These are phyloP conservation scores for Papilio protenor DNA, from an alignment of 2,888 invertebrate species.

Conservation along the genomic window DNA sequence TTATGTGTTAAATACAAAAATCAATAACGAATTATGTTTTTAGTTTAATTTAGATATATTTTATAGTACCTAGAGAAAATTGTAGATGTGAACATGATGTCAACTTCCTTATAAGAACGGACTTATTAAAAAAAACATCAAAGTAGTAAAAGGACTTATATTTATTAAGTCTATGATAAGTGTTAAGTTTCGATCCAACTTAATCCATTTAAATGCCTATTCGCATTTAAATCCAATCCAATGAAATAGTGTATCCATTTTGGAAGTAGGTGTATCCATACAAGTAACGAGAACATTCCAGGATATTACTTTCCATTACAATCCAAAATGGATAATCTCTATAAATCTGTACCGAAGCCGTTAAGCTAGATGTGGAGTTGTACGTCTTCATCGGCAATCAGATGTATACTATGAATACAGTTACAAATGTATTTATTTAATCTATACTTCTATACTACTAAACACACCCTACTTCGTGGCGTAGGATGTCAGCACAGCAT, in stretches of 20 bases:
- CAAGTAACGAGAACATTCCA: slow-evolving; percentile 42
- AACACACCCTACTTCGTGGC: too few relatives aligned
- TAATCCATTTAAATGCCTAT: slow-evolving; percentile 10
- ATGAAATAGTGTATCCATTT: slow-evolving; percentile 44
- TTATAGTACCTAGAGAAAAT: too few relatives aligned
- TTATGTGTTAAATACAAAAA: too few relatives aligned
- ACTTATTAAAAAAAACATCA: too few relatives aligned
- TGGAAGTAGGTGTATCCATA: slow-evolving; percentile 39
- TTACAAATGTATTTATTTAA: background rate
- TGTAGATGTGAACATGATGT: too few relatives aligned
- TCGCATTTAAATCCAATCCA: slow-evolving; percentile 42
- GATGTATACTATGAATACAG: slow-evolving; percentile 21
- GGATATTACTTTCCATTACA: slow-evolving; percentile 55
- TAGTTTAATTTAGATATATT: too few relatives aligned
- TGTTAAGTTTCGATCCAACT: background rate
- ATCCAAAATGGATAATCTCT: slow-evolving; percentile 66
- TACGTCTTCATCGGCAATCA: slow-evolving; percentile 61
- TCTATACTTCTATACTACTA: background rate
- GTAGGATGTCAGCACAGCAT: too few relatives aligned
- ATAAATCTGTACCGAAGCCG: slow-evolving; percentile 73
- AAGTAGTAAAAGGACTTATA: too few relatives aligned
- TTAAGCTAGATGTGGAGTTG: slow-evolving; percentile 63
- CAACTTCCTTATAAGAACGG: too few relatives aligned
- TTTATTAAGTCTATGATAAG: too few relatives aligned
- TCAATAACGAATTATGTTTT: too few relatives aligned